Percentiles rank a stretch among this genome's conserved stretches.
Evolutionary conservation across 2,888 invertebrate species (phyloP).

Genomic region (Punctoribates punctum): DNA sequence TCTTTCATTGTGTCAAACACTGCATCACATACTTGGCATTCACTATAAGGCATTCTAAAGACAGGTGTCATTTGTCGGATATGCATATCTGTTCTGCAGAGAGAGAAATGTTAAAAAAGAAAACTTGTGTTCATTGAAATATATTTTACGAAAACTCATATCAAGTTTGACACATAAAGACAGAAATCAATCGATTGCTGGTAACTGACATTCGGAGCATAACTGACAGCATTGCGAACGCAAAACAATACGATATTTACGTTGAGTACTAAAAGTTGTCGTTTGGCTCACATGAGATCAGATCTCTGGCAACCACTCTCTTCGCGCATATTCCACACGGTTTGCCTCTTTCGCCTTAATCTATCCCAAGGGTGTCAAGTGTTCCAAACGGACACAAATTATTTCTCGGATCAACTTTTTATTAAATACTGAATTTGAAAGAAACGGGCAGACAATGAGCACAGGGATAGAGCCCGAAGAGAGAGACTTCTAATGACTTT

Average conservation of each 20-base stretch:
- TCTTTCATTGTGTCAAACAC: neutral
- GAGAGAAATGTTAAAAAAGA: neutral
- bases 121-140: neutral
- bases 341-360: slow-evolving; percentile 11
- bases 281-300: neutral
- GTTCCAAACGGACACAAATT: neutral
- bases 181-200: slow-evolving; percentile 33
- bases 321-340: neutral
- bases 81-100: neutral
- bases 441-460: no score
- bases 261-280: slow-evolving; percentile 9
- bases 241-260: slow-evolving; percentile 27
- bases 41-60: neutral
- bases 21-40: neutral
- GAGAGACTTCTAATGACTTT: neutral
- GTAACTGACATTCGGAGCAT: neutral
- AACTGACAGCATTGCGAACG: slow-evolving; percentile 9
- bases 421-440: neutral
- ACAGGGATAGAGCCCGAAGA: neutral
- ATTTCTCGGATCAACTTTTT: neutral
- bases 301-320: neutral
- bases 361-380: slow-evolving; percentile 29
- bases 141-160: neutral
- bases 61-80: slow-evolving; percentile 32
- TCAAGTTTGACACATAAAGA: slow-evolving; percentile 24